Conservation (phyloP, 2,797 vertebrate genomes). For the Clarias fuscus region DNA sequence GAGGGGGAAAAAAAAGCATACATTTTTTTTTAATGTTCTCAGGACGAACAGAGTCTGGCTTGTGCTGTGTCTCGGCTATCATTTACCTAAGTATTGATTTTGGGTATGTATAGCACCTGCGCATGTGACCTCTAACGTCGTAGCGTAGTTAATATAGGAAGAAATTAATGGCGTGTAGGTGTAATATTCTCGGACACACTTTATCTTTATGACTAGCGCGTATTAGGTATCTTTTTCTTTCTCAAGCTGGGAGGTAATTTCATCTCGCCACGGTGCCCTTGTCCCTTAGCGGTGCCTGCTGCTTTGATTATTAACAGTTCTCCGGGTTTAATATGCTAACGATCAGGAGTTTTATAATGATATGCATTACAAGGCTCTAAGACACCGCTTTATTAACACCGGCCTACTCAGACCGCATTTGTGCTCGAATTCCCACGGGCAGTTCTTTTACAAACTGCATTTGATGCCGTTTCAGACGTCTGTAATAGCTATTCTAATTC, state of each 20-base stretch:
- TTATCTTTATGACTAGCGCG: slow-evolving; percentile 15
- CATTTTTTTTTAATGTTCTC: neutral
- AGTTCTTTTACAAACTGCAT: slow-evolving; percentile 44
- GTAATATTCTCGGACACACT: slow-evolving; percentile 11
- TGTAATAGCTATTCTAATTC: slow-evolving; percentile 47
- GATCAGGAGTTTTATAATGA: neutral
- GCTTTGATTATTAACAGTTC: slow-evolving; percentile 6
- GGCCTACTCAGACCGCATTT: slow-evolving; percentile 44
- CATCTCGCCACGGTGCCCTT: neutral
- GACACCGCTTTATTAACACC: slow-evolving; percentile 47
- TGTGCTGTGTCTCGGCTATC: neutral
- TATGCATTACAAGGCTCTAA: neutral
- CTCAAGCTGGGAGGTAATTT: neutral
- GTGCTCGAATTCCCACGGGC: slow-evolving; percentile 41
- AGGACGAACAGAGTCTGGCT: neutral
- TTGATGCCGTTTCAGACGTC: slow-evolving; percentile 36
- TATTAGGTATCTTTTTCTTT: slow-evolving; percentile 3
- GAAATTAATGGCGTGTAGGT: slow-evolving; percentile 8
- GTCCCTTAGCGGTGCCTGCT: neutral
- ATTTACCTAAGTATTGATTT: slow-evolving; percentile 20
- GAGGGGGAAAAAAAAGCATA: neutral
- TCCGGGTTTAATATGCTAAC: slow-evolving; percentile 2
- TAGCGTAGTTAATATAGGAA: slow-evolving; percentile 6
- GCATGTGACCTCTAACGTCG: slow-evolving; percentile 20
- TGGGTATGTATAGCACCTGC: slow-evolving; percentile 1